phyloP scores from a whole-genome alignment of 2,797 vertebrate species.

The Mus spretus region DNA sequence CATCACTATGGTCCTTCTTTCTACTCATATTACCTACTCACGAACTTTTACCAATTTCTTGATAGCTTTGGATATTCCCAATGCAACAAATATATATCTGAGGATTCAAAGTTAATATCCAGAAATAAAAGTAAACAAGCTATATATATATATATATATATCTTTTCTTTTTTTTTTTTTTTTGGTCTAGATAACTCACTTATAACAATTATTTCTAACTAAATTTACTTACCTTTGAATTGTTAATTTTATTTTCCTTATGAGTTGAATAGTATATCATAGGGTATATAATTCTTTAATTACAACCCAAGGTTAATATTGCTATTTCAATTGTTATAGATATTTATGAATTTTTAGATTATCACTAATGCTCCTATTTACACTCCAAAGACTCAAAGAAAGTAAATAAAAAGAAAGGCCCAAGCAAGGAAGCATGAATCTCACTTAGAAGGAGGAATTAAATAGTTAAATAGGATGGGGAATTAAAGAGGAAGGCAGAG shows the following conservation, averaged over 20 bases:
- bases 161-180: background rate
- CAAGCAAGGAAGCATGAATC: too few species aligned
- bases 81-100: too few species aligned
- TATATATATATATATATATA: too few species aligned
- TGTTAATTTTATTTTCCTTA: background rate
- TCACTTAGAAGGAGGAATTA: too few species aligned
- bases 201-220: background rate
- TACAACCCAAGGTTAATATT: background rate
- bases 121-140: too few species aligned
- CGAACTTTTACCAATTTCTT: background rate
- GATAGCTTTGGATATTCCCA: background rate
- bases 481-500: too few species aligned
- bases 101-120: background rate
- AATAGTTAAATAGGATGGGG: too few species aligned
- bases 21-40: background rate
- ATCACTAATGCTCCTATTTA: background rate
- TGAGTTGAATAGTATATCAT: background rate
- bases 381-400: too few species aligned
- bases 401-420: too few species aligned
- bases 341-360: background rate
- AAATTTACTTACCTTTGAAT: background rate
- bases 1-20: background rate
- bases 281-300: background rate
- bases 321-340: background rate
- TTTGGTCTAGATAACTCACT: background rate